Evolutionary conservation across 2,888 invertebrate genomes (phyloP).

Genomic region (Napeogenes sylphis): DNA sequence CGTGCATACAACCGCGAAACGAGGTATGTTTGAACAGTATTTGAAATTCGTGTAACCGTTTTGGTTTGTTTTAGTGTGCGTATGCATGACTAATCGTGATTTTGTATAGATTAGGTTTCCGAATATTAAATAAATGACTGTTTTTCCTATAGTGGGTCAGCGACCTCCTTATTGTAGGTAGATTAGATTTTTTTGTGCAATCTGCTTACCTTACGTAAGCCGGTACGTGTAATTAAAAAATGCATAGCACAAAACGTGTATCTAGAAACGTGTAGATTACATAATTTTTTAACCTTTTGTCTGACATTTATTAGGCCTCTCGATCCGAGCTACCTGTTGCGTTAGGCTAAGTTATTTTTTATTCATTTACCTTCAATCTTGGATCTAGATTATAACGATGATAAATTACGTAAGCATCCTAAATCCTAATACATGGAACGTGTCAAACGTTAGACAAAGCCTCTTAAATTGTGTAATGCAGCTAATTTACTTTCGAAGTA

Average conservation of each 20-base stretch:
- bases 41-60: constrained; percentile 38
- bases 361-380: constrained; percentile 16
- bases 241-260: constrained; percentile 42
- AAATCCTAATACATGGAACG: constrained; percentile 29
- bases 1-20: constrained; percentile 57
- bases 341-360: constrained; percentile 20
- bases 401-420: constrained; percentile 31
- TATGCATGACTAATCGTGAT: constrained; percentile 58
- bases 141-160: constrained; percentile 65
- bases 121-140: constrained; percentile 37
- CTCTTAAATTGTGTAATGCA: constrained; percentile 28
- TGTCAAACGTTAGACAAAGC: constrained; percentile 32
- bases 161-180: constrained; percentile 63
- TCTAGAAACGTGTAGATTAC: constrained; percentile 48
- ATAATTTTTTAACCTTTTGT: constrained; percentile 66
- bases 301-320: constrained; percentile 64
- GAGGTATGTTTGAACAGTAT: constrained; percentile 54
- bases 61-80: constrained; percentile 42
- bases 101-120: constrained; percentile 46
- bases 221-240: constrained; percentile 55
- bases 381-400: constrained; percentile 6
- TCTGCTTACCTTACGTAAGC: constrained; percentile 60
- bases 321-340: constrained; percentile 42
- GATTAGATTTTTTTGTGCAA: constrained; percentile 52
- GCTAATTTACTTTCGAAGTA: constrained; percentile 33